Evolutionary conservation across 2,888 invertebrate genomes (phyloP), one percentile per base, ranked within the genome.

Genomic region (Ochropleura leucogaster): DNA sequence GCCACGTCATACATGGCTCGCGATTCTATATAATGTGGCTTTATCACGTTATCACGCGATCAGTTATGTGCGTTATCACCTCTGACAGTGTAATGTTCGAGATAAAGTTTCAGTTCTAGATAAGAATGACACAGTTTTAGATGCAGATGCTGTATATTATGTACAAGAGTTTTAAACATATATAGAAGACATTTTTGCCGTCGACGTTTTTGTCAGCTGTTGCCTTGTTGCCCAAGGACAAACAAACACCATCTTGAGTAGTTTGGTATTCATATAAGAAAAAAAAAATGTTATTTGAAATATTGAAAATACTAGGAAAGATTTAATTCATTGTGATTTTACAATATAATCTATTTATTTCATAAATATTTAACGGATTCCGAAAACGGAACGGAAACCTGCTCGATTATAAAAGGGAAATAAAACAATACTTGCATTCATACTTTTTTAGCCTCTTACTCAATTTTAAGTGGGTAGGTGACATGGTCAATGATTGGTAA

Each of bases 1-100:
- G 96, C 96, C 78, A 96, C 95, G 92, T 93, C 91, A 86, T 90
- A 91, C 96, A 96, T 96, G 91, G 91, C 90, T 90, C 85, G 86
- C 89, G 85, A 89, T 94, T 89, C 90, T 85, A 85, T 87, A 89
- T 88, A 90, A 89, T 85, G 83, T 86, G 72, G 87, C 66, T 80
- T 92, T 93, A 94, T 94, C 93, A 88, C 79, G 88, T 92, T 95
- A 95, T 95, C 95, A 88, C 88, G 87, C 90, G 92, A 94, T 94
- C 94, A 92, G 92, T 93, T 92, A 89, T 88, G 89, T 86, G 82
- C 87, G 90, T 91, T 94, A 94, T 94, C 94, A 90, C 87, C 85
- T 88, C 81, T 91, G 92, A 89, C 92, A 83, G 88, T 88, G 88
- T 87, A 86, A 87, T 89, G 89, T 83, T 77, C 74, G 83, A 90